A percentile compares a stretch with the other conserved stretches of the same genome.
Conservation (phyloP, 2,113 vertebrate genomes). For the Atlantisia rogersi region DNA sequence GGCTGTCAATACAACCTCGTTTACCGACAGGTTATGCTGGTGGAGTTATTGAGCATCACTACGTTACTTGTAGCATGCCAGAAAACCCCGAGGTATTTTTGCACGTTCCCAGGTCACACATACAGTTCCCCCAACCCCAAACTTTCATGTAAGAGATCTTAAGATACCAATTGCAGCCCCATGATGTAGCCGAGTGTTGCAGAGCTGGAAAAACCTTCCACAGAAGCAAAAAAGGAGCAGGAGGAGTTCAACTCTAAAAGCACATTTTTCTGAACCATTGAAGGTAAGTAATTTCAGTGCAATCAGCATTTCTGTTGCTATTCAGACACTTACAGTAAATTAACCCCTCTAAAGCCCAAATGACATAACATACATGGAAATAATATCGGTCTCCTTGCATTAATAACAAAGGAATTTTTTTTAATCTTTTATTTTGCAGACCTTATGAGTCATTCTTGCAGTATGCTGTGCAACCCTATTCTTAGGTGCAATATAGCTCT, state of each 20-base stretch:
- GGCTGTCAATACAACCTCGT: not conserved
- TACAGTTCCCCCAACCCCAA: not conserved
- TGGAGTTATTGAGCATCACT: not conserved
- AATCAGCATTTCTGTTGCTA: not conserved
- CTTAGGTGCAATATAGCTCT: not conserved
- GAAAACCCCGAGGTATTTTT: not conserved
- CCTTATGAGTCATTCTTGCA: not conserved
- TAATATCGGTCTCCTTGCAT: not conserved
- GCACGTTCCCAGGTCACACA: not conserved
- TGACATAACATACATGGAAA: not conserved
- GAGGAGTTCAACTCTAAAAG: not conserved
- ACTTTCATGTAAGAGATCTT: not conserved
- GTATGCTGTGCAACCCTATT: no score
- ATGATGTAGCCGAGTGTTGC: rapidly evolving
- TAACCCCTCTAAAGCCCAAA: not conserved
- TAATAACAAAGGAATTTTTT: not conserved
- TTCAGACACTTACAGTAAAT: not conserved
- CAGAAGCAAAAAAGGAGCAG: not conserved
- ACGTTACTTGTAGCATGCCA: not conserved
- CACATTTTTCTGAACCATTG: not conserved
- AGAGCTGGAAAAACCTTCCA: not conserved
- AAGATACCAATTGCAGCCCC: not conserved
- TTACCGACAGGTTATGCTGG: no score
- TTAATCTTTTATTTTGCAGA: not conserved
- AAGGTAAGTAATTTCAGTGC: not conserved